A percentile compares a stretch with the other conserved stretches of the same genome.
Conservation (phyloP, 1,140 invertebrate species). For the Eumaeus atala region DNA sequence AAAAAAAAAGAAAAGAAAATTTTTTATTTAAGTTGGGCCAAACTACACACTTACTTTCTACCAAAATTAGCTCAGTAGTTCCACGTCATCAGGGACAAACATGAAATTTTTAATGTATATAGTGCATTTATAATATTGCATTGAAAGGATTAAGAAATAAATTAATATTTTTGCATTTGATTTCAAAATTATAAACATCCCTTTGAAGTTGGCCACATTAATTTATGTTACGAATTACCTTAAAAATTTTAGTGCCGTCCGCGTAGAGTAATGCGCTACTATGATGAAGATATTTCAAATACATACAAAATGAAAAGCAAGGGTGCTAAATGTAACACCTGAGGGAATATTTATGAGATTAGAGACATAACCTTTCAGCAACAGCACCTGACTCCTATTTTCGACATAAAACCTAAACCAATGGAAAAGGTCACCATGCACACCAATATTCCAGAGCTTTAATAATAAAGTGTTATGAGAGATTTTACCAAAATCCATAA, state of each 20-base stretch:
- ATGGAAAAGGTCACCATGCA: constrained; percentile 4
- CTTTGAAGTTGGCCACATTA: neutral
- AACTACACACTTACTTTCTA: no score
- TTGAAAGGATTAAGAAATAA: neutral
- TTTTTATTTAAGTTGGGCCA: no score
- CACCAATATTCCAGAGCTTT: constrained; percentile 7
- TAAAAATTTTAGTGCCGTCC: neutral
- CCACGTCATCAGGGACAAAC: no score
- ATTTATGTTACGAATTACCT: neutral
- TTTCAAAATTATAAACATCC: neutral
- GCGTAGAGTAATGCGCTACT: neutral
- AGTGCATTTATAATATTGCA: constrained; percentile 2
- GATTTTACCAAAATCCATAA: constrained; percentile 1
- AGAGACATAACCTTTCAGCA: neutral
- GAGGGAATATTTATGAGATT: neutral
- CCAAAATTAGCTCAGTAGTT: no score
- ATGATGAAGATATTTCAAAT: neutral
- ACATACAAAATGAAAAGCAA: neutral
- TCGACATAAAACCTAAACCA: neutral
- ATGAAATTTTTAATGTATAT: no score
- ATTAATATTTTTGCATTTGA: neutral
- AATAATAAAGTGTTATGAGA: neutral
- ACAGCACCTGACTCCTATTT: neutral
- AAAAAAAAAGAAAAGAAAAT: no score
- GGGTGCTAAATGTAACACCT: constrained; percentile 1